Evolutionary conservation across 2,888 invertebrate species (phyloP), one percentile per base, ranked within the genome.

Genomic region (Lasius fuliginosus): DNA sequence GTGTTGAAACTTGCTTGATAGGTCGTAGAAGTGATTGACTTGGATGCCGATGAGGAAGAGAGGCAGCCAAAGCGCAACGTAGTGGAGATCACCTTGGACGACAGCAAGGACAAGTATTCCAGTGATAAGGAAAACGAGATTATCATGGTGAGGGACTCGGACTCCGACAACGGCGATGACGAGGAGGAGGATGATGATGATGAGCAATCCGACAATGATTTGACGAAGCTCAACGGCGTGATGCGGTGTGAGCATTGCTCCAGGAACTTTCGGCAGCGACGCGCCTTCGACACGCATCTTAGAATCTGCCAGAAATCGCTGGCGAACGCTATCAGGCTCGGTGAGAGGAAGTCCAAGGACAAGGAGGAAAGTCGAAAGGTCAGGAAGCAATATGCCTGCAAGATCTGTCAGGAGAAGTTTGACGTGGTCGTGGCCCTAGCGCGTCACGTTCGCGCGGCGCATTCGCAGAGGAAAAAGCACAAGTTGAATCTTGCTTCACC

Each of bases 81-180:
- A 27, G 92, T 93, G 18, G 94, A 94, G 71, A 93, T 94, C 40
- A 93, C 93, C 1, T 83, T 94, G 33, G 94, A 94, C 18, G 94
- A 94, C 60, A 92, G 86, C n/a, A 94, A 94, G 69, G 94, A 94
- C 75, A 95, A 95, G 69, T 93, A 91, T 33, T 95, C 95, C 1
- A 95, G 95, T 79, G 95, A 95, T 75, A 95, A 95, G 74, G 95
- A 95, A 75, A 95, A 95, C 74, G 94, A 94, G 71, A 92, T 94
- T n/a, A 94, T 94, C 82, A 94, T 94, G 90, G 93, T 94, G 1
- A 93, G 92, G 30, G 94, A 94, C 77, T 94, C 94, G 0, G 94
- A 94, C n/a, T 77, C 77, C 15, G 42, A 68, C 3, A 23, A 49
- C 15, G 30, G 56, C 5, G 56, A 58, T 3, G 56, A 68, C 1